Conservation (phyloP, 92 coral and sea anemone genomes). For the Porites lobata region DNA sequence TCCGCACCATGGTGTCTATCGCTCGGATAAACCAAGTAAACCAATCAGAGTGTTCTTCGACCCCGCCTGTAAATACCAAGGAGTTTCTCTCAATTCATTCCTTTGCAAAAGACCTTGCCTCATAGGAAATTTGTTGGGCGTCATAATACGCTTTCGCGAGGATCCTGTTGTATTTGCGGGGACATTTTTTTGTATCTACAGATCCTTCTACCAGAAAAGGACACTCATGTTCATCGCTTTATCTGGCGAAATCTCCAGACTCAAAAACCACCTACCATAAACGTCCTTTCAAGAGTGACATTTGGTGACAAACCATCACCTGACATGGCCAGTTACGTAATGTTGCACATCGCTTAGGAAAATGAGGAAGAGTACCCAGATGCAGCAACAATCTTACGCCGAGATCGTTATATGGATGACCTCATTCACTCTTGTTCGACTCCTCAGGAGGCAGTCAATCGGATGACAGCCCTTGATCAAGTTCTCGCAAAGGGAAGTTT, state of each 20-base stretch:
- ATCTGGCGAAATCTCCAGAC: slow-evolving; percentile 58
- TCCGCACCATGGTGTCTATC: background rate
- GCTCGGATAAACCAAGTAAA: slow-evolving; percentile 43
- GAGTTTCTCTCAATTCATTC: slow-evolving; percentile 62
- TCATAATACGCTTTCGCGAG: slow-evolving; percentile 52
- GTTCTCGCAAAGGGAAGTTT: too few species aligned
- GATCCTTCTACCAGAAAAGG: slow-evolving; percentile 31
- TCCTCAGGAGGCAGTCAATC: too few species aligned
- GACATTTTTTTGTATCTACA: too few species aligned
- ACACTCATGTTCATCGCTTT: slow-evolving; percentile 51
- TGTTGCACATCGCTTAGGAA: slow-evolving; percentile 59
- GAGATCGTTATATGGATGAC: slow-evolving; percentile 51
- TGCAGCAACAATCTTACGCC: slow-evolving; percentile 17
- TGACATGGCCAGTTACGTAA: slow-evolving; percentile 58
- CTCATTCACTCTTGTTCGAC: slow-evolving; percentile 35
- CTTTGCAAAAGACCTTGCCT: slow-evolving; percentile 50
- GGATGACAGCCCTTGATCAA: too few species aligned
- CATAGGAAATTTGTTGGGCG: slow-evolving; percentile 63
- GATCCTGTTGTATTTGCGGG: slow-evolving; percentile 41
- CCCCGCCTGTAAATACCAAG: slow-evolving; percentile 50
- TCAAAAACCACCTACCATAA: background rate
- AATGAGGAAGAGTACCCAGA: slow-evolving; percentile 26
- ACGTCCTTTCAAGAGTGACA: slow-evolving; percentile 28
- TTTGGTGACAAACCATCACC: slow-evolving; percentile 66
- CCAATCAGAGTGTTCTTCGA: slow-evolving; percentile 62